phyloP scores from a whole-genome alignment of 1,140 invertebrate species.

The Hydropsyche tenuis region DNA sequence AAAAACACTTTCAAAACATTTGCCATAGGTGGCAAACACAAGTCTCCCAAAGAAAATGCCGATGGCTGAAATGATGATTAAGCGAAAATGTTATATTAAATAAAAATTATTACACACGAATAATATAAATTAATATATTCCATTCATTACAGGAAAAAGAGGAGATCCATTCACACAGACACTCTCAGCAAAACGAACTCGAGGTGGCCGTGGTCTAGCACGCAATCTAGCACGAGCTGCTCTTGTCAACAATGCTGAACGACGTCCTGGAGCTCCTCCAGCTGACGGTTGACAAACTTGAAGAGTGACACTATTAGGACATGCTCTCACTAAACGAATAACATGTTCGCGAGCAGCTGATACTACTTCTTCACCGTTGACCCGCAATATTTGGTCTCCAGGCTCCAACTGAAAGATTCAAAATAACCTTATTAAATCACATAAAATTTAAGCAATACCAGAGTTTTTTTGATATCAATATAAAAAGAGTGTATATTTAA shows the following conservation, averaged over 20 bases:
- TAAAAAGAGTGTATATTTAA: constrained; percentile 3
- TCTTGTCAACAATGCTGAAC: constrained; percentile 85
- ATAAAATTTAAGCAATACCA: too few relatives aligned
- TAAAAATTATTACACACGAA: background rate
- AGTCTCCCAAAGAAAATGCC: constrained; percentile 77
- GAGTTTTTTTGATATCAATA: too few relatives aligned
- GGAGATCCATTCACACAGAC: constrained; percentile 86
- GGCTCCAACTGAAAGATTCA: constrained; percentile 74
- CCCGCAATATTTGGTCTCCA: constrained; percentile 87
- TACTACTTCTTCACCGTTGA: constrained; percentile 90
- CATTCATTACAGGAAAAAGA: constrained; percentile 73
- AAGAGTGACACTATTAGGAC: constrained; percentile 75
- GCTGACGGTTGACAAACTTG: constrained; percentile 84
- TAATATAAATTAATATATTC: background rate
- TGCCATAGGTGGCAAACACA: constrained; percentile 86
- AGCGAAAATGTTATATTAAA: too few relatives aligned
- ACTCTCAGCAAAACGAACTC: constrained; percentile 87
- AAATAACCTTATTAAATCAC: too few relatives aligned
- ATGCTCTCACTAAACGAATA: constrained; percentile 85
- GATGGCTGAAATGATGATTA: constrained; percentile 73
- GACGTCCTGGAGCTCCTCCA: constrained; percentile 68
- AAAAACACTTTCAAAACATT: constrained; percentile 93
- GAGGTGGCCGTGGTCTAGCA: constrained; percentile 77
- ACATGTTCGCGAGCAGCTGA: constrained; percentile 85
- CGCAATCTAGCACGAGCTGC: constrained; percentile 84